Percentiles rank a stretch among this genome's conserved stretches.
Conservation (phyloP, 2,888 invertebrate genomes). For the Subacronicta megacephala region DNA sequence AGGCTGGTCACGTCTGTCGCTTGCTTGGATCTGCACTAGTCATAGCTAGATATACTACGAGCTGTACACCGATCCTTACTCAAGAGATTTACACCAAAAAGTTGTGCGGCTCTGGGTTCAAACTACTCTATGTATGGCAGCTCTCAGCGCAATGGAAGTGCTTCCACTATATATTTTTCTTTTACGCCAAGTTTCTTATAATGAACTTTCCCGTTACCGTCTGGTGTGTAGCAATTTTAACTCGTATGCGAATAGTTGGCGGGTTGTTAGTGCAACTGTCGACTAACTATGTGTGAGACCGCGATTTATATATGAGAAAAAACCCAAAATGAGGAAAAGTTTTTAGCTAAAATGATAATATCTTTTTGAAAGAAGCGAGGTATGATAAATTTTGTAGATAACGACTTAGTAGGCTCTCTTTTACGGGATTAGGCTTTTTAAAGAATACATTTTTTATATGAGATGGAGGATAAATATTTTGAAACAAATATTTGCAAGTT, state of each 20-base stretch:
- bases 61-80: slow-evolving; percentile 53
- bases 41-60: slow-evolving; percentile 27
- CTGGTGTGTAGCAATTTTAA: slow-evolving; percentile 40
- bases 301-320: slow-evolving; percentile 20
- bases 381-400: slow-evolving; percentile 31
- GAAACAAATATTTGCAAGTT: background rate
- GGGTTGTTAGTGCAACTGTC: slow-evolving; percentile 40
- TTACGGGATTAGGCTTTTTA: slow-evolving; percentile 33
- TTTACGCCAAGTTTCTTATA: slow-evolving; percentile 60
- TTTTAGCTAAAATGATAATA: slow-evolving; percentile 17
- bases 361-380: slow-evolving; percentile 17
- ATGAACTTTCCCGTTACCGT: slow-evolving; percentile 59
- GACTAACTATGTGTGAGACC: slow-evolving; percentile 29
- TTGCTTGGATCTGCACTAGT: slow-evolving; percentile 41
- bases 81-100: slow-evolving; percentile 65
- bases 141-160: slow-evolving; percentile 46
- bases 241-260: slow-evolving; percentile 42
- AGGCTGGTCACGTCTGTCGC: slow-evolving; percentile 56
- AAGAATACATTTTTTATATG: slow-evolving; percentile 17
- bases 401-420: slow-evolving; percentile 41
- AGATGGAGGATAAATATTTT: slow-evolving; percentile 16
- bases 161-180: slow-evolving; percentile 56
- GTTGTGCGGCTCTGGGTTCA: slow-evolving; percentile 49
- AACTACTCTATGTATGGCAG: slow-evolving; percentile 48
- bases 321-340: slow-evolving; percentile 20